Conservation (phyloP, 2,113 vertebrate species). For the Cyprinodon tularosa region DNA sequence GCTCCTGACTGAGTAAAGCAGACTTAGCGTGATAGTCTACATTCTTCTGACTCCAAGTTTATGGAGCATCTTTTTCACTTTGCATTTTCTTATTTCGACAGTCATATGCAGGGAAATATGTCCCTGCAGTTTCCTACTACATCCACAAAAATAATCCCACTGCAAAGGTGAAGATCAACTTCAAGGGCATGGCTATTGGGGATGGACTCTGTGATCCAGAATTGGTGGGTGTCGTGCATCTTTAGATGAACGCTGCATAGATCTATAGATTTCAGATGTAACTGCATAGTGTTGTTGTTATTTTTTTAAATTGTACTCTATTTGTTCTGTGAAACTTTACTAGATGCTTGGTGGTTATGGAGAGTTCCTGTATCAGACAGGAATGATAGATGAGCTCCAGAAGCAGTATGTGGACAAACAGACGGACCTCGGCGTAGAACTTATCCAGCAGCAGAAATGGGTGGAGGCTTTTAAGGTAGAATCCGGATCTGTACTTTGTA, state of each 20-base stretch:
- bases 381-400: slow-evolving; percentile 76
- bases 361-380: slow-evolving; percentile 77
- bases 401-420: slow-evolving; percentile 76
- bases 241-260: not conserved
- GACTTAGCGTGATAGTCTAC: not conserved
- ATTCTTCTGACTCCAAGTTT: not conserved
- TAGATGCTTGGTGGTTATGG: slow-evolving; percentile 82
- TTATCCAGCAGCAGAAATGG: slow-evolving; percentile 83
- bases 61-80: not conserved
- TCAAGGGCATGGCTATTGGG: slow-evolving; percentile 85
- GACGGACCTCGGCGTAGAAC: slow-evolving; percentile 68
- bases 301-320: not conserved
- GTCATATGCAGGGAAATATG: slow-evolving; percentile 86
- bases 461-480: slow-evolving; percentile 82
- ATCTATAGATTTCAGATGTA: not conserved
- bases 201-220: slow-evolving; percentile 86
- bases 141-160: slow-evolving; percentile 84
- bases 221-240: slow-evolving; percentile 66
- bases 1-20: not conserved
- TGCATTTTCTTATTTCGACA: slow-evolving; percentile 35
- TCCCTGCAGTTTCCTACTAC: slow-evolving; percentile 81
- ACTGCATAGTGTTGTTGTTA: not conserved
- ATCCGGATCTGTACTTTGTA: not conserved
- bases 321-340: not conserved
- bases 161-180: slow-evolving; percentile 80